A percentile compares a stretch with the other conserved stretches of the same genome.
Evolutionary conservation across 2,888 invertebrate genomes (phyloP).

Genomic region (Ectemnius cavifrons): DNA sequence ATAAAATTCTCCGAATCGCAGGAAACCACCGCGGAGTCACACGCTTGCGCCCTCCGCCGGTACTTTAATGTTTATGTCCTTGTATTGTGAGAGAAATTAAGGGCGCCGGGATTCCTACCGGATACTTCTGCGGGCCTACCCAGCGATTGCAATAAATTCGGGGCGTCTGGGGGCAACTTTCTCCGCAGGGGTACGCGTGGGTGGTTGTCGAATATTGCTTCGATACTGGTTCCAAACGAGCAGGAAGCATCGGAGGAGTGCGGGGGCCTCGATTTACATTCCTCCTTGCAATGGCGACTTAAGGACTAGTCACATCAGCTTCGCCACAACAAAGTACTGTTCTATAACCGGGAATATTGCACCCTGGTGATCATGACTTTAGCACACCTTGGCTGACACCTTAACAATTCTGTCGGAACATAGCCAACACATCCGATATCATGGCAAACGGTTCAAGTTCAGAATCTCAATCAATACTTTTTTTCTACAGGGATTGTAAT

Average conservation of each 20-base stretch:
- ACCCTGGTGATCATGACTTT: too few relatives aligned
- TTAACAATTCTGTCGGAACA: too few relatives aligned
- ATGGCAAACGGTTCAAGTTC: too few relatives aligned
- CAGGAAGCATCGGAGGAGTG: constrained; percentile 57
- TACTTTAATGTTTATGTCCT: constrained; percentile 55
- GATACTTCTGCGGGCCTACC: constrained; percentile 47
- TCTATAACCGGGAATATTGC: too few relatives aligned
- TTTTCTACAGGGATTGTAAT: too few relatives aligned
- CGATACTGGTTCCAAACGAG: constrained; percentile 61
- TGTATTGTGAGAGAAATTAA: constrained; percentile 52
- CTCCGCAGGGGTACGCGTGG: constrained; percentile 68
- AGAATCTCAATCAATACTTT: too few relatives aligned
- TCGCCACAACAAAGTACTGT: too few relatives aligned
- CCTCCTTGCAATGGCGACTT: constrained; percentile 49
- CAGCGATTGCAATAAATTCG: constrained; percentile 66
- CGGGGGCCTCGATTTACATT: constrained; percentile 53
- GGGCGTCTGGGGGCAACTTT: constrained; percentile 63
- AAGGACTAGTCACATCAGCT: too few relatives aligned
- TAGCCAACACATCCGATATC: too few relatives aligned
- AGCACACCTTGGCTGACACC: too few relatives aligned
- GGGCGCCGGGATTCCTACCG: constrained; percentile 59
- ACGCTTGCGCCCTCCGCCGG: constrained; percentile 18
- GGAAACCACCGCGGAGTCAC: constrained; percentile 36
- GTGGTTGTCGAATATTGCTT: constrained; percentile 66
- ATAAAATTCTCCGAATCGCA: constrained; percentile 33